phyloP scores from a whole-genome alignment of 2,113 vertebrate genomes.

The Oxyruncus cristatus region DNA sequence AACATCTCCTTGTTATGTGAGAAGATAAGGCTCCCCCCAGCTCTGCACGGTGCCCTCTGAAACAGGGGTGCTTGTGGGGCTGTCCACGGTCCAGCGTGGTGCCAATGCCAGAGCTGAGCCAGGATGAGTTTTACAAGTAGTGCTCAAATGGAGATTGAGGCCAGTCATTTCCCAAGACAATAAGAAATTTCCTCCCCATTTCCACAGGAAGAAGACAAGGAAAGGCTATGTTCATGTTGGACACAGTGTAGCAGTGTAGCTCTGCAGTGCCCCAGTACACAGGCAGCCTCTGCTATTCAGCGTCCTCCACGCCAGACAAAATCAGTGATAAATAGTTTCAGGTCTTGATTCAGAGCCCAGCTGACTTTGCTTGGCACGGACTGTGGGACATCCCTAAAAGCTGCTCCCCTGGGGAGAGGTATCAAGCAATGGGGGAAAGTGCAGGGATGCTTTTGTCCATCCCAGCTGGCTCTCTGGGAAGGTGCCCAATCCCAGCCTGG shows the following conservation, averaged over 20 bases:
- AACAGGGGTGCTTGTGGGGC: not conserved
- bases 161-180: not conserved
- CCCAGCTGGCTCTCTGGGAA: not conserved
- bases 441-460: not conserved
- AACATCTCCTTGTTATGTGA: not conserved
- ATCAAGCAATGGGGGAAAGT: accelerated
- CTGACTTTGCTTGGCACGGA: not conserved
- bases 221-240: accelerated
- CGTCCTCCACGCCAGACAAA: accelerated
- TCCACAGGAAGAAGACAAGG: not conserved
- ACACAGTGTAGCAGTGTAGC: accelerated
- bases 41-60: not conserved
- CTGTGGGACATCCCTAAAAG: not conserved
- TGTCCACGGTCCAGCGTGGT: accelerated
- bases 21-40: not conserved
- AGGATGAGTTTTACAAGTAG: not conserved
- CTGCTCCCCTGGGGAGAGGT: accelerated
- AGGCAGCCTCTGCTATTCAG: not conserved
- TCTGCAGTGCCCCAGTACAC: not conserved
- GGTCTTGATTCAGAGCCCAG: not conserved
- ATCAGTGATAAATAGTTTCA: not conserved
- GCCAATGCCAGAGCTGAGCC: accelerated
- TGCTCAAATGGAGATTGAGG: accelerated
- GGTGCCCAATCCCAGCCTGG: not conserved
- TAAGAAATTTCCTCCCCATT: not conserved